Evolutionary conservation across 2,113 vertebrate species (phyloP).

Genomic region (mouse (Mus musculus)): GRCm39 chr12:40629501-40630000

Average conservation of each 20-base stretch:
- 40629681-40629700: background rate
- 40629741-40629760: background rate
- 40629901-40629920: background rate
- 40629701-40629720: background rate
- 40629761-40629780: background rate
- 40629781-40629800: background rate
- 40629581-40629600: background rate
- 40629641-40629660: background rate
- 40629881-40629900: background rate
- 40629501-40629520: constrained; percentile 12
- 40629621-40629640: background rate
- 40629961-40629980: background rate
- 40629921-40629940: too few species aligned
- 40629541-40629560: background rate
- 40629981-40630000: too few species aligned
- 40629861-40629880: background rate
- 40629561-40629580: constrained; percentile 19
- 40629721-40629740: background rate
- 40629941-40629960: background rate
- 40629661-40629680: background rate
- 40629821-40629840: background rate
- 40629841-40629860: background rate
- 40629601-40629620: background rate
- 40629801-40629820: background rate
- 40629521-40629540: constrained; percentile 18